phyloP scores from a whole-genome alignment of 1,140 invertebrate species.

The Schmidtea mediterranea region DNA sequence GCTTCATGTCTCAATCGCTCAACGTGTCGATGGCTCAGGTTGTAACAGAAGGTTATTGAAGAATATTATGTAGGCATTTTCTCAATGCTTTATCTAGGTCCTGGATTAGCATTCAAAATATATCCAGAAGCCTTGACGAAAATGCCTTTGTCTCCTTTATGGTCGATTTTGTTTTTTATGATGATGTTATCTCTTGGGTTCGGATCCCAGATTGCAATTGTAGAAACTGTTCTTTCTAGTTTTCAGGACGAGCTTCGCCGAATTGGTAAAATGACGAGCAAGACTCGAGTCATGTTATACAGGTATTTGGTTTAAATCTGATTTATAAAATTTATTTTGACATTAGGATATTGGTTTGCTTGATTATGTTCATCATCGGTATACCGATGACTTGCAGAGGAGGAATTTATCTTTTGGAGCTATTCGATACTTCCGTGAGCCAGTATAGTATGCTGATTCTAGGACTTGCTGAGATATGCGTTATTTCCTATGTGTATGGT shows the following conservation, averaged over 20 bases:
- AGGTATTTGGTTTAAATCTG: neutral
- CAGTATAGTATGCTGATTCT: constrained; percentile 50
- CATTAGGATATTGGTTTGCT: neutral
- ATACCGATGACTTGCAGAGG: constrained; percentile 1
- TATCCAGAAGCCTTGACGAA: constrained; percentile 14
- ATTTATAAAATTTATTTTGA: too few relatives aligned
- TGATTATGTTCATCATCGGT: neutral
- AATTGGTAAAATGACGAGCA: neutral
- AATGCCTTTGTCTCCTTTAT: constrained; percentile 1
- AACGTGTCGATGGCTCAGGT: constrained; percentile 15
- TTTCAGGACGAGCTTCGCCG: neutral
- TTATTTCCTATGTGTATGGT: constrained; percentile 21
- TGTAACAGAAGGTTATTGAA: constrained; percentile 15
- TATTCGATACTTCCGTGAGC: constrained; percentile 29
- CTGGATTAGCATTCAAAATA: constrained; percentile 14
- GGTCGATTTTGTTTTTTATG: constrained; percentile 3
- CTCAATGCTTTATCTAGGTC: constrained; percentile 7
- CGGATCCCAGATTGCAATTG: neutral
- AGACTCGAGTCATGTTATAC: neutral
- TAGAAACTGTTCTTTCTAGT: neutral
- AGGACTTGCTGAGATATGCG: constrained; percentile 30
- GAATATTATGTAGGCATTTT: too few relatives aligned
- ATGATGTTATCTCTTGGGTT: constrained; percentile 7
- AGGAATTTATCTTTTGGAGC: neutral
- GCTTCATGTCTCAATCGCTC: constrained; percentile 28